Percentiles rank a stretch among this genome's conserved stretches.
Evolutionary conservation across 2,888 invertebrate genomes (phyloP).

Genomic region (Archips crataeganus): DNA sequence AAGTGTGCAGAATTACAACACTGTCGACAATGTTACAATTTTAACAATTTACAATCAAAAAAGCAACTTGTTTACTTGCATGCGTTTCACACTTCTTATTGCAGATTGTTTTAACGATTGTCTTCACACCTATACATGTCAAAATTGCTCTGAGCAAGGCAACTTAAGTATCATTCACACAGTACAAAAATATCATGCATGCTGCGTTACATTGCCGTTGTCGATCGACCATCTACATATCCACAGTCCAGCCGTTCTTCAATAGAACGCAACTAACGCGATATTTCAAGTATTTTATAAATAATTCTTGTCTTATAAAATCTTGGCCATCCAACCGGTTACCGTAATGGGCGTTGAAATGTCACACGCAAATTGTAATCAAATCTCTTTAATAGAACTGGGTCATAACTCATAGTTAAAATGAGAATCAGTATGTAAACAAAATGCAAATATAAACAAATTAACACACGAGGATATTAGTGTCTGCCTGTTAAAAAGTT

Average conservation of each 20-base stretch:
- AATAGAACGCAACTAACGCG: too few species aligned
- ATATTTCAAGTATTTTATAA: too few species aligned
- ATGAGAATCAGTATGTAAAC: constrained; percentile 26
- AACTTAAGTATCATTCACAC: too few species aligned
- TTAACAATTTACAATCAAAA: too few species aligned
- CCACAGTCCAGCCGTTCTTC: too few species aligned
- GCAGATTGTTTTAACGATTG: not conserved
- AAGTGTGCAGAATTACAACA: too few species aligned
- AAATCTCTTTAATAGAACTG: constrained; percentile 37
- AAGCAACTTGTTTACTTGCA: too few species aligned
- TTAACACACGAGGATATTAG: not conserved
- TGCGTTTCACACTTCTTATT: not conserved
- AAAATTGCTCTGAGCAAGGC: too few species aligned
- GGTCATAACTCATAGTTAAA: constrained; percentile 1
- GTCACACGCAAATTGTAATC: constrained; percentile 34
- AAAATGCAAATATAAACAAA: not conserved
- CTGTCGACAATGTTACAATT: too few species aligned
- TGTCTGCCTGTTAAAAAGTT: not conserved
- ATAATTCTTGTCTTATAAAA: not conserved
- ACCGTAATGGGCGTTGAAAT: constrained; percentile 36
- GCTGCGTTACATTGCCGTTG: not conserved
- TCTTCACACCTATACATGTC: not conserved
- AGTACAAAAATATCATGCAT: not conserved
- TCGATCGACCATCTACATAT: not conserved
- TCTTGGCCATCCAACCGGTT: constrained; percentile 31